These are phyloP conservation scores for Euproctis similis DNA, from an alignment of 2,888 invertebrate species.

Conservation along the genomic window DNA sequence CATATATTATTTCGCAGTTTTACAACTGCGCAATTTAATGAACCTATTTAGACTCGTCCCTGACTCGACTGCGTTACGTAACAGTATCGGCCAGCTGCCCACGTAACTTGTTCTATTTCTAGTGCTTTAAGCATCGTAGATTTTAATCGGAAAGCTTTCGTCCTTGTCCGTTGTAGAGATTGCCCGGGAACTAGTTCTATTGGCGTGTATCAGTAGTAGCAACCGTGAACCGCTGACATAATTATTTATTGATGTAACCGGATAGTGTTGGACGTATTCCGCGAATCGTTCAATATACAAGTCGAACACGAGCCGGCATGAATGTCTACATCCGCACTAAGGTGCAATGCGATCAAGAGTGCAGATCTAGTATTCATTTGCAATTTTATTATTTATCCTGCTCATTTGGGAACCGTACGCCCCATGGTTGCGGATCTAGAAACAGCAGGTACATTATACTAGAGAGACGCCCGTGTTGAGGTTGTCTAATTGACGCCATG, in stretches of 20 bases:
- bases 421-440: constrained; percentile 68
- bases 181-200: constrained; percentile 22
- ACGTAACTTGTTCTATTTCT: constrained; percentile 64
- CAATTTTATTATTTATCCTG: constrained; percentile 38
- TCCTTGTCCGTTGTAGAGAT: constrained; percentile 37
- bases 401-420: constrained; percentile 69
- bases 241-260: constrained; percentile 62
- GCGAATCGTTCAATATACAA: constrained; percentile 49
- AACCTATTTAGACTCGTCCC: constrained; percentile 50
- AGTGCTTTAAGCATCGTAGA: constrained; percentile 37
- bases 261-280: constrained; percentile 52
- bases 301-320: constrained; percentile 44
- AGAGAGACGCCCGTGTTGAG: constrained; percentile 73
- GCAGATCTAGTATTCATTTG: constrained; percentile 18
- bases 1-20: too few species aligned
- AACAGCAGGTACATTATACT: constrained; percentile 67
- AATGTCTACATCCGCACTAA: constrained; percentile 47
- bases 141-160: constrained; percentile 47
- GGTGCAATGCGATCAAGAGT: constrained; percentile 49
- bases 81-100: constrained; percentile 51
- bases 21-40: constrained; percentile 45
- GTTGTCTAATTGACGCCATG: constrained; percentile 65
- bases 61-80: constrained; percentile 51
- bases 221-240: constrained; percentile 61
- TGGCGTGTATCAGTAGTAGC: constrained; percentile 40